Base-by-base conservation (phyloP, 1,140 invertebrate species). In the Theocolax elegans region DNA sequence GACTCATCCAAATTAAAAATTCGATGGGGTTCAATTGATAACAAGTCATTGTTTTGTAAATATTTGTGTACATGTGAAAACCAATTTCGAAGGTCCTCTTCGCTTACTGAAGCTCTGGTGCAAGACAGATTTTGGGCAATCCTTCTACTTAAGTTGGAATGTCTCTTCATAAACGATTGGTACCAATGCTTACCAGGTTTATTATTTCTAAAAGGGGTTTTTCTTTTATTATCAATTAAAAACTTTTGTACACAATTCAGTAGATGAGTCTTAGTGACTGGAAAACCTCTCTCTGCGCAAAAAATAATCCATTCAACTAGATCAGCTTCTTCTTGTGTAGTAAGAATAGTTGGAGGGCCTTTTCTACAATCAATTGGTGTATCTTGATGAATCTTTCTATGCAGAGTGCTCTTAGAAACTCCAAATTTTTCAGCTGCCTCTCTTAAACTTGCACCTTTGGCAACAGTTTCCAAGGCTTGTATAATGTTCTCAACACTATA, bases 1-100 rank as follows among this genome's bases (percentile, higher is more conserved):
- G 67, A 79, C 72, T 83, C 79, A 64, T 80, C 80, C 6, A 76
- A 77, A 56, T 81, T 82, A 53, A 79, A 81, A 46, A 80, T 79
- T 31, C 68, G 17, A 51, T 69, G 54, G 3, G 46, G 10, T 13
- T 79, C 73, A 10, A 70, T 48, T 7, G n/a, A 15, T 6, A 29
- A 21, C 10, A 67, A 15, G 4, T 58, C 54, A 38, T 48, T 56
- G 15, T 31, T 46, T 46, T 63, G 21, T 31, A 58, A 44, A 51
- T 53, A 66, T 23, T 21, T 12, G 38, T 38, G 15, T 0, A 42
- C 15, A 9, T 23, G 3, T 38, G 3, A 1, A 40, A 59, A 59
- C 56, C 56, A 59, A 7, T 38, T 1, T 19, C 56, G 15, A 38
- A 58, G 17, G 15, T 38, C 29, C 40, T 58, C 12, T 40, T 58